Base-by-base conservation (phyloP, 1,140 invertebrate genomes). In the Zaprionus camerounensis region DNA sequence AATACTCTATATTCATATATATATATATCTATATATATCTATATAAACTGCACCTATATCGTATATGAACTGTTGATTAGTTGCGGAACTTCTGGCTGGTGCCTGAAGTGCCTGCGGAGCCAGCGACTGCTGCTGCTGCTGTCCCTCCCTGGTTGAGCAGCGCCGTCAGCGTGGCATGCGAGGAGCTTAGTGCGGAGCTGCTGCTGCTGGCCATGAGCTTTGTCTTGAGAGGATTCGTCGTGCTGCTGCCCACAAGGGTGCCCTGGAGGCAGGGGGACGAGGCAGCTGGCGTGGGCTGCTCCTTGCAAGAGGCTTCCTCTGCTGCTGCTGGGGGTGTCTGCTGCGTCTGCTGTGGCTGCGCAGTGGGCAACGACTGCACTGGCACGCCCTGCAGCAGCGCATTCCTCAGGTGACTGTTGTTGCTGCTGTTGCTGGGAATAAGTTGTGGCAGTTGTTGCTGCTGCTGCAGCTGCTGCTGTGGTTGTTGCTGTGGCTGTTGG, bases 91-190 rank as follows among this genome's bases (percentile, higher is more conserved):
- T 88, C 22, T 74, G 56, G 28, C 53, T 17, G 68, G 58, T 2
- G n/a, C n/a, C 41, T n/a, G 41, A 46, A 17, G 41, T n/a, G 41
- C n/a, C 41, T 11, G 41, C 41, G 7, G 41, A n/a, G 41, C 41
- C 41, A n/a, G n/a, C 6, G 38, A 6, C 36, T 17, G 24, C 70
- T 1, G 20, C 20, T 3, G 53, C 53, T 1, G 64, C 28, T 41
- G 67, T 76, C 31, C 84, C 85, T 1, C 78, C 71, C 38, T 88
- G 88, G 62, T 88, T 92, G 1, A 92, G 76, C 20, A 92, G 69
- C 9, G 92, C 92, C 0, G 92, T 92, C 0, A 92, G 72, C 24
- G 92, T 92, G 49, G 92, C 92, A 76, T 92, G 92, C 13, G 91
- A 91, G 22, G 91, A 91, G 66, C 92, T 92, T 6, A 92, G 71